Evolutionary conservation across 2,113 vertebrate species (phyloP).

Genomic region (Caretta caretta): DNA sequence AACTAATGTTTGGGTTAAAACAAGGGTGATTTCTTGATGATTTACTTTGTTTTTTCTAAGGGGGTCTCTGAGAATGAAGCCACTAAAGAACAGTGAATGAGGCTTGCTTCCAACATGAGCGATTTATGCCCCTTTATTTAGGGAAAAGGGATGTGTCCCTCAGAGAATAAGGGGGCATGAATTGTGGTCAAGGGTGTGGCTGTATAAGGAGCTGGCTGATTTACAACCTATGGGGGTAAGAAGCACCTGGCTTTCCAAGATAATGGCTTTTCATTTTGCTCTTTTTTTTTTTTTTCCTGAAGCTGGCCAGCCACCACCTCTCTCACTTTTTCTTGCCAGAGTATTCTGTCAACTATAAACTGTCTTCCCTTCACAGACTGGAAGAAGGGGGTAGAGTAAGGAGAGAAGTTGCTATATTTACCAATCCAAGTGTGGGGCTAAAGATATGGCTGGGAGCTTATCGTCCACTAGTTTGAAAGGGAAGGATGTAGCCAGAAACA

Average conservation of each 20-base stretch:
- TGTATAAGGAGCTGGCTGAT: neutral
- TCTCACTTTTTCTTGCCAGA: neutral
- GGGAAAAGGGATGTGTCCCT: neutral
- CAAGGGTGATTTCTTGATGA: neutral
- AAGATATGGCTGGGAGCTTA: neutral
- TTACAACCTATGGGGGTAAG: neutral
- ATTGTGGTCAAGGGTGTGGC: neutral
- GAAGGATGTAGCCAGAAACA: neutral
- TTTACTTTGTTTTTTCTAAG: neutral
- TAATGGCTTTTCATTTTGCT: neutral
- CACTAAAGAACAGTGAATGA: neutral
- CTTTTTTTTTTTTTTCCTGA: neutral
- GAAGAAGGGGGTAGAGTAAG: neutral
- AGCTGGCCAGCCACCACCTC: neutral
- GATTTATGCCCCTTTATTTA: neutral
- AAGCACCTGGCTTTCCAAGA: neutral
- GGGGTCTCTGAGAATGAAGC: neutral
- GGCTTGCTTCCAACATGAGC: neutral
- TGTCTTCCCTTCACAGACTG: neutral
- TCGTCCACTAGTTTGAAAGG: neutral
- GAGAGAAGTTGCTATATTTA: neutral
- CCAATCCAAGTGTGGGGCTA: neutral
- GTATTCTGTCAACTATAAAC: neutral
- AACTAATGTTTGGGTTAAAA: neutral
- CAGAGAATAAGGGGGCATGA: neutral